Percentiles rank a stretch among this genome's conserved stretches.
Conservation (phyloP, 1,140 invertebrate genomes). For the Portunus trituberculatus region DNA sequence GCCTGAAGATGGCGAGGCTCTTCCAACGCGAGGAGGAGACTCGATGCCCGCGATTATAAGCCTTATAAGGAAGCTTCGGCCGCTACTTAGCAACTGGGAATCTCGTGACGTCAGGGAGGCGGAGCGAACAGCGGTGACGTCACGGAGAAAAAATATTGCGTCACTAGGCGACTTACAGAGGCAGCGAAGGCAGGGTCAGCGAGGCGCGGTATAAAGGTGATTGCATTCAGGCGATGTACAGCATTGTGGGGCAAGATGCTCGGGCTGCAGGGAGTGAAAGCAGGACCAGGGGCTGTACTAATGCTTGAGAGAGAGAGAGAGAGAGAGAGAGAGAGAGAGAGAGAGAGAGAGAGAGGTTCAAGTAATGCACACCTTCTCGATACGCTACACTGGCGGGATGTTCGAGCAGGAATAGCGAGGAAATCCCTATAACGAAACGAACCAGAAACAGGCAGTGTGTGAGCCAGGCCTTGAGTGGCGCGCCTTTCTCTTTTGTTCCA, state of each 20-base stretch:
- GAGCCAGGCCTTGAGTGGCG: no score
- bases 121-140: slow-evolving; percentile 50
- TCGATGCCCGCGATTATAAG: slow-evolving; percentile 27
- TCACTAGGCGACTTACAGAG: not conserved
- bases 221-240: not conserved
- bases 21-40: not conserved
- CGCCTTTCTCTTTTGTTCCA: no score
- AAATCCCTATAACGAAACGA: no score
- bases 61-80: slow-evolving; percentile 43
- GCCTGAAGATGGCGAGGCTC: not conserved
- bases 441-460: no score
- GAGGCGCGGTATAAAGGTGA: not conserved
- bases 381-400: no score
- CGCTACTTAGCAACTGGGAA: slow-evolving; percentile 56
- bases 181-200: not conserved
- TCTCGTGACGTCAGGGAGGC: slow-evolving; percentile 26
- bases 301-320: not conserved
- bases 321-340: no score
- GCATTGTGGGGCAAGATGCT: not conserved
- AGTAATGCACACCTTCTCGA: no score
- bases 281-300: not conserved
- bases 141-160: slow-evolving; percentile 13
- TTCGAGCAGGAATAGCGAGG: no score
- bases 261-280: not conserved
- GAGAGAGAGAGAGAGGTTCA: no score